phyloP scores from a whole-genome alignment of 2,113 vertebrate species.

The Saimiri boliviensis region DNA sequence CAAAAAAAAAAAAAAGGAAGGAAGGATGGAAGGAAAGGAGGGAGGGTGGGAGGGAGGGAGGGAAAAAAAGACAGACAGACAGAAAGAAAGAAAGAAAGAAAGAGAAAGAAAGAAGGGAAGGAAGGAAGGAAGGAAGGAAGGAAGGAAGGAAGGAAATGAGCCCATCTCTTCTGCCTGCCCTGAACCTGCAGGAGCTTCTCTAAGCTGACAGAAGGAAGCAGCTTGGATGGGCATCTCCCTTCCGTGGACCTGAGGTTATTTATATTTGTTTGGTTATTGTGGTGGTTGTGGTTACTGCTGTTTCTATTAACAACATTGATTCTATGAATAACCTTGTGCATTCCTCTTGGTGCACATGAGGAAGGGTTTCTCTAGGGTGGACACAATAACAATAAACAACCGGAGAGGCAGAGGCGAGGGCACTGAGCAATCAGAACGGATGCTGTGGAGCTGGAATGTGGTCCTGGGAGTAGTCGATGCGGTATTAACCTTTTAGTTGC shows the following conservation, averaged over 20 bases:
- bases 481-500: background rate
- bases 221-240: background rate
- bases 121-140: no score
- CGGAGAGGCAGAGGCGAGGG: background rate
- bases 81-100: no score
- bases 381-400: background rate
- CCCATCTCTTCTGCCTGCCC: background rate
- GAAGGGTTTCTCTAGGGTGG: constrained; percentile 19
- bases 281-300: background rate
- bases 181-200: background rate
- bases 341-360: background rate
- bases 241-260: background rate
- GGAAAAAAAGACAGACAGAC: no score
- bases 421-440: background rate
- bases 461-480: background rate
- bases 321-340: constrained; percentile 48
- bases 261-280: constrained; percentile 53
- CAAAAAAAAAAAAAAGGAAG: no score
- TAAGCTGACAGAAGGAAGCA: background rate
- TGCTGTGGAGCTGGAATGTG: background rate
- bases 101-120: no score
- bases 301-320: constrained; percentile 24
- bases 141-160: background rate
- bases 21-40: no score
- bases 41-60: no score